Conservation (phyloP, 1,140 invertebrate species). For the Dolichoris vasculosae region DNA sequence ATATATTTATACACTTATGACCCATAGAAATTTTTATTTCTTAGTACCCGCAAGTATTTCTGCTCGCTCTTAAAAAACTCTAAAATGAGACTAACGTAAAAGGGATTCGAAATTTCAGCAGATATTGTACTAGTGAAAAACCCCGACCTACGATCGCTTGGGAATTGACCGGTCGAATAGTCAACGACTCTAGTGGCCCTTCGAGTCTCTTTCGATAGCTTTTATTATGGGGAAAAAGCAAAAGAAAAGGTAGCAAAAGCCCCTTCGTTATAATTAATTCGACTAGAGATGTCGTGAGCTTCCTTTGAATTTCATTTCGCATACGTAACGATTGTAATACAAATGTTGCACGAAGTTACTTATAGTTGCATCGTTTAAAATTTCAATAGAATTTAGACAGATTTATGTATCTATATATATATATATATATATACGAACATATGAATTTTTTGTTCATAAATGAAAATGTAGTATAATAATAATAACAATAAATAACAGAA, state of each 20-base stretch:
- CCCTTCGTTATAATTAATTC: neutral
- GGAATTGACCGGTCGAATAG: neutral
- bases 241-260: neutral
- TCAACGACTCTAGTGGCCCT: neutral
- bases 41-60: neutral
- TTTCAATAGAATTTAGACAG: no score
- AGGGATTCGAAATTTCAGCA: neutral
- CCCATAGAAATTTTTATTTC: neutral
- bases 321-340: neutral
- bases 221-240: neutral
- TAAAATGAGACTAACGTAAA: neutral
- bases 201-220: neutral
- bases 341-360: neutral
- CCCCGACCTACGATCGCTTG: neutral
- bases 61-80: neutral
- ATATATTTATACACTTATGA: neutral
- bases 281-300: neutral
- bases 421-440: no score
- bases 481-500: no score
- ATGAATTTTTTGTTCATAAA: no score
- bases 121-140: neutral
- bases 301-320: neutral
- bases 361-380: neutral
- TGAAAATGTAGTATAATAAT: no score
- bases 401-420: no score